Conservation (phyloP, 2,113 vertebrate species). For the Tupaia chinensis region DNA sequence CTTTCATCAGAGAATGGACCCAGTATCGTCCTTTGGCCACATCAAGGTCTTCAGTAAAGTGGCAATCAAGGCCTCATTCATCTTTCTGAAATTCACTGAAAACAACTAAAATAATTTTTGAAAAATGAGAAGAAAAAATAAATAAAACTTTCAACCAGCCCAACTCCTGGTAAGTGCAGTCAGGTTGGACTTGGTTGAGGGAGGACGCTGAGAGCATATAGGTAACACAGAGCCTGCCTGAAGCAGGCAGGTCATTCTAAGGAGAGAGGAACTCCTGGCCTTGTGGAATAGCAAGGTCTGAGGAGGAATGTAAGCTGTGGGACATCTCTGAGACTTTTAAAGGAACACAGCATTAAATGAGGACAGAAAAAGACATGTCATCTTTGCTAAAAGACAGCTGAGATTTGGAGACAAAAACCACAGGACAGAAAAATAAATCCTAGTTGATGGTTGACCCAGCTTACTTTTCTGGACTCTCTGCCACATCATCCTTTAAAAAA, state of each 20-base stretch:
- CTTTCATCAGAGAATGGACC: constrained; percentile 60
- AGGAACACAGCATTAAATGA: neutral
- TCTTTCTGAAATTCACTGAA: constrained; percentile 39
- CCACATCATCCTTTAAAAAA: neutral
- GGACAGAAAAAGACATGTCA: neutral
- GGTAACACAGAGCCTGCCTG: neutral
- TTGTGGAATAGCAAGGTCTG: neutral
- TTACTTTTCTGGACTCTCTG: neutral
- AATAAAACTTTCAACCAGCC: constrained; percentile 42
- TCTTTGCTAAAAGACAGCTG: neutral
- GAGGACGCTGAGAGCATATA: neutral
- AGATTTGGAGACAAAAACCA: neutral
- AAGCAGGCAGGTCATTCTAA: neutral
- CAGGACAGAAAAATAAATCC: neutral
- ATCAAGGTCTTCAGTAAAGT: constrained; percentile 7
- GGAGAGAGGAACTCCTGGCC: neutral
- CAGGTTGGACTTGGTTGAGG: neutral
- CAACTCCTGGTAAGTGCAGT: neutral
- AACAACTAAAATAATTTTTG: constrained; percentile 40
- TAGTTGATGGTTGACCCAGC: neutral
- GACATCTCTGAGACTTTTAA: neutral
- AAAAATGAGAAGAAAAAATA: constrained; percentile 49
- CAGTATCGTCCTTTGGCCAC: constrained; percentile 22
- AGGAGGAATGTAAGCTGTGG: neutral
- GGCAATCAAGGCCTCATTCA: neutral